These are phyloP conservation scores for Hemitrygon akajei DNA, from an alignment of 2,797 vertebrate genomes.

Conservation along the genomic window DNA sequence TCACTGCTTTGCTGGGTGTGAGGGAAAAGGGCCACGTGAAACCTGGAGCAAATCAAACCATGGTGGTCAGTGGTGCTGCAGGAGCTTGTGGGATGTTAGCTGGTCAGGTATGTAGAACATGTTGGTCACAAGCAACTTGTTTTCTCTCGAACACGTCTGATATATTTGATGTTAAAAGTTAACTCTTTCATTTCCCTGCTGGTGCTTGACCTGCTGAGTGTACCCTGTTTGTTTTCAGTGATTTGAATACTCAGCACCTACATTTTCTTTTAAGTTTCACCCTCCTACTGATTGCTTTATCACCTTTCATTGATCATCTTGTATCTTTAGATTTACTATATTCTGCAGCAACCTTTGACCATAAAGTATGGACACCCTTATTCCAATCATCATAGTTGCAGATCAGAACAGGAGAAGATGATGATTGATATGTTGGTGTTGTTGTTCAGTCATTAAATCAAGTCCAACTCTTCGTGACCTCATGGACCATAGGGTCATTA, in stretches of 20 bases:
- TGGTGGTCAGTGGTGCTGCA: slow-evolving; percentile 90
- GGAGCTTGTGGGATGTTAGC: slow-evolving; percentile 88
- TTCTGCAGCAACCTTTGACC: neutral
- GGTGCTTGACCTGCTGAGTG: no score
- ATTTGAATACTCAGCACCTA: no score
- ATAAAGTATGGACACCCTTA: no score
- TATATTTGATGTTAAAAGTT: no score
- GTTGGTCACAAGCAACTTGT: neutral
- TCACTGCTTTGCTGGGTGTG: slow-evolving; percentile 77
- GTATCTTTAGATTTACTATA: neutral
- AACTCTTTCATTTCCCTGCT: no score
- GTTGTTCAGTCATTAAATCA: no score
- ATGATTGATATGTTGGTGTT: no score
- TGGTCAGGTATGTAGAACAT: slow-evolving; percentile 69
- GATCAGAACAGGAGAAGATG: neutral
- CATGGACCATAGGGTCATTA: no score
- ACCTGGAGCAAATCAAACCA: slow-evolving; percentile 73
- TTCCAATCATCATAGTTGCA: neutral
- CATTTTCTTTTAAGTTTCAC: neutral
- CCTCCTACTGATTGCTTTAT: neutral
- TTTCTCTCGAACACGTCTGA: no score
- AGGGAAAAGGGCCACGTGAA: slow-evolving; percentile 80
- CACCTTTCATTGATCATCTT: neutral
- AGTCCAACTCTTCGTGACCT: no score
- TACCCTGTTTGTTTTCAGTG: no score